phyloP scores from a whole-genome alignment of 2,113 vertebrate genomes.

The Otolemur garnettii region DNA sequence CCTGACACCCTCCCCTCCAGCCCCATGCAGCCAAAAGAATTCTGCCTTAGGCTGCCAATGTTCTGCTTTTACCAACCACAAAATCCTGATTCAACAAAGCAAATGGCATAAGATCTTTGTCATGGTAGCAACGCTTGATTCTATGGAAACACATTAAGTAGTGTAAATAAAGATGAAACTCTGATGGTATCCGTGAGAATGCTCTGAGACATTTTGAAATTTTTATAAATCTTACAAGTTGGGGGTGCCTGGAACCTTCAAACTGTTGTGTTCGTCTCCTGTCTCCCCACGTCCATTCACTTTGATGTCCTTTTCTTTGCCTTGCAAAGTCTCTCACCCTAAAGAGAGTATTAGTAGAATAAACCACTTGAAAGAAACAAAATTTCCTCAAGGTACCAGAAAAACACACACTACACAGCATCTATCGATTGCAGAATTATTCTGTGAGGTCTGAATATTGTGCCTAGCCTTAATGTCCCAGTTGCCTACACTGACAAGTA shows the following conservation, averaged over 20 bases:
- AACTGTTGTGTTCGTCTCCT: background rate
- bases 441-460: background rate
- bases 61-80: background rate
- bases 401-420: background rate
- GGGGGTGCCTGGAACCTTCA: background rate
- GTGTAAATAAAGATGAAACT: constrained; percentile 39
- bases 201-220: background rate
- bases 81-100: background rate
- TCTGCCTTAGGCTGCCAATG: background rate
- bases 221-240: background rate
- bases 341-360: background rate
- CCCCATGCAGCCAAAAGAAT: background rate
- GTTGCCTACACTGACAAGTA: background rate
- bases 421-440: background rate
- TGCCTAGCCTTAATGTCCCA: background rate
- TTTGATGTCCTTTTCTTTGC: background rate
- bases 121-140: background rate
- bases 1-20: rapidly evolving
- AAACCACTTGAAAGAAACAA: background rate
- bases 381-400: background rate
- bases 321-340: background rate
- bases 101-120: background rate
- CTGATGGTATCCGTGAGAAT: background rate
- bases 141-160: background rate
- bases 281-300: background rate